These are phyloP conservation scores for Myotis daubentonii DNA, from an alignment of 2,797 vertebrate species.

Conservation along the genomic window DNA sequence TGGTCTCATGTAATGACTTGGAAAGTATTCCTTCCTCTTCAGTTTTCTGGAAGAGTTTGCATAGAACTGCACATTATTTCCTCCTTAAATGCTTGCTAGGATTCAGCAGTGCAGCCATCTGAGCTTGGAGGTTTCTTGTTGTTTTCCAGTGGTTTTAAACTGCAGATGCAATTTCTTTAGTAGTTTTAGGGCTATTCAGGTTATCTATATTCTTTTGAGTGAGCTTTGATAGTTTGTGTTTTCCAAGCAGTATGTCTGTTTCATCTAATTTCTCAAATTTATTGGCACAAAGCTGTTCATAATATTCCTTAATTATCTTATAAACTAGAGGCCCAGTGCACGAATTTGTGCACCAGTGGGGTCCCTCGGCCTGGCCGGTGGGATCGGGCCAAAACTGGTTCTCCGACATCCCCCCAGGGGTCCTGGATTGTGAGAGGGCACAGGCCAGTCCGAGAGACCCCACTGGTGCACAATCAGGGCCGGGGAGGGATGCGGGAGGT, in stretches of 20 bases:
- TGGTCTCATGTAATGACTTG: background rate
- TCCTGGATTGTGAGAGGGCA: too few relatives aligned
- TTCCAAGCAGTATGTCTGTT: background rate
- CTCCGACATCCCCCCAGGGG: too few relatives aligned
- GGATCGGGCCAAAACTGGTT: too few relatives aligned
- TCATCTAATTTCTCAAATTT: conserved; percentile 16
- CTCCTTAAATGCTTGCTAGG: background rate
- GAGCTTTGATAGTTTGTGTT: background rate
- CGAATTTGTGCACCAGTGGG: too few relatives aligned
- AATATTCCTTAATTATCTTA: background rate
- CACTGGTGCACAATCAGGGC: too few relatives aligned
- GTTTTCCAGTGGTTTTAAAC: background rate
- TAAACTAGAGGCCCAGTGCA: background rate
- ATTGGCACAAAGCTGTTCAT: background rate
- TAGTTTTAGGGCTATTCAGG: background rate
- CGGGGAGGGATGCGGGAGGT: too few relatives aligned
- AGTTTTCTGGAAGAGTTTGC: background rate
- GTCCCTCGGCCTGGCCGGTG: too few relatives aligned
- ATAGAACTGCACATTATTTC: background rate
- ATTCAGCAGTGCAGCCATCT: background rate
- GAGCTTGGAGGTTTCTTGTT: background rate
- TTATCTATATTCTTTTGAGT: background rate
- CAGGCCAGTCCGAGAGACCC: too few relatives aligned
- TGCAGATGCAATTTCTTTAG: background rate
- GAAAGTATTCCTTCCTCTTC: background rate